Conservation (phyloP, 2,113 vertebrate species). For the Montifringilla adamsi region DNA sequence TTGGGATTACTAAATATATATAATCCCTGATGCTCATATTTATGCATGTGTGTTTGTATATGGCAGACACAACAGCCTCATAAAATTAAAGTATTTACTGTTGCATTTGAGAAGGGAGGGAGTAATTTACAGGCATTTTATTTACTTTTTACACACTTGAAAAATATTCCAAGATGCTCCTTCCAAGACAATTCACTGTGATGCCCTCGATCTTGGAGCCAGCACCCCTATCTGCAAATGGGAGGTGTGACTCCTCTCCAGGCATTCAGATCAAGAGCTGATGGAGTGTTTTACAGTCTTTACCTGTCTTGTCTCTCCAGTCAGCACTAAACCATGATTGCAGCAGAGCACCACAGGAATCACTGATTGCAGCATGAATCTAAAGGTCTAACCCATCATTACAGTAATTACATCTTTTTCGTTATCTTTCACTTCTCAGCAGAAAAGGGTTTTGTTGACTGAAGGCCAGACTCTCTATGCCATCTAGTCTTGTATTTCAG, state of each 20-base stretch:
- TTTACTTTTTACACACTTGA: neutral
- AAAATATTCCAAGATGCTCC: neutral
- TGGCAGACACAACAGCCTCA: neutral
- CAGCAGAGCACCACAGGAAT: slow-evolving; percentile 38
- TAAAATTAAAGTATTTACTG: neutral
- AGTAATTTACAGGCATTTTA: neutral
- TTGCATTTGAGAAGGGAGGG: neutral
- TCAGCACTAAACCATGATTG: slow-evolving; percentile 47
- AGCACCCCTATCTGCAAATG: neutral
- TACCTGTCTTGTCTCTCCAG: slow-evolving; percentile 31
- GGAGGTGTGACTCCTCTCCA: neutral
- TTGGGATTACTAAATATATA: neutral
- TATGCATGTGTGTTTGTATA: neutral
- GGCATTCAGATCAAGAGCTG: neutral
- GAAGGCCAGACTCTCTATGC: neutral
- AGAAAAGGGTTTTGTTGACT: slow-evolving; percentile 40
- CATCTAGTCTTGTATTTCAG: neutral
- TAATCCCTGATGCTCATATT: neutral
- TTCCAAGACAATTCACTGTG: neutral
- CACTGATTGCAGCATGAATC: slow-evolving; percentile 58
- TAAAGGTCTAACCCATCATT: slow-evolving; percentile 49
- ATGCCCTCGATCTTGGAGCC: neutral
- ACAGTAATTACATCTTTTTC: slow-evolving; percentile 54
- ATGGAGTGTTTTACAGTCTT: slow-evolving; percentile 21
- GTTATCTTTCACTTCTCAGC: slow-evolving; percentile 32